Conservation (phyloP, 92 coral and sea anemone genomes). For the Phenganax marumi region DNA sequence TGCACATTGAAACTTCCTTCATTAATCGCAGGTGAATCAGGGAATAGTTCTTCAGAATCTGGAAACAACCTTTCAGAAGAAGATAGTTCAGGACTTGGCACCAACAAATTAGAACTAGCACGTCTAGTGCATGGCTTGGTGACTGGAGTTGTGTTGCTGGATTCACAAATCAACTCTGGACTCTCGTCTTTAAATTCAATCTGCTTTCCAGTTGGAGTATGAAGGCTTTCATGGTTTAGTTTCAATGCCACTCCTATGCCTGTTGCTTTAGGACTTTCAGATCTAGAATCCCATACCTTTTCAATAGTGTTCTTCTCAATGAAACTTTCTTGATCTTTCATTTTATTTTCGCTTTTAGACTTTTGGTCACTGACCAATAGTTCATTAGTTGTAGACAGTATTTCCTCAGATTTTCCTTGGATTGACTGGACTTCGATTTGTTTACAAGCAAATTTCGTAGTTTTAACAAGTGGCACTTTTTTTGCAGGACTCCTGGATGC, state of each 20-base stretch:
- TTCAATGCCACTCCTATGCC: not conserved
- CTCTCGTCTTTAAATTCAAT: slow-evolving; percentile 9
- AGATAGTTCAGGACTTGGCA: slow-evolving; percentile 32
- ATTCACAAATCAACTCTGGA: slow-evolving; percentile 32
- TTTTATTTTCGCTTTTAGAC: not conserved
- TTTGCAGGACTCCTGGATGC: not conserved
- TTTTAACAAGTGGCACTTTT: not conserved
- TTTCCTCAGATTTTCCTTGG: not conserved
- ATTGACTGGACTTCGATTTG: not conserved
- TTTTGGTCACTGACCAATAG: not conserved
- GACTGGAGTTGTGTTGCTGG: not conserved
- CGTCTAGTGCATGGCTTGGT: not conserved
- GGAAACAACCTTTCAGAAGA: slow-evolving; percentile 34
- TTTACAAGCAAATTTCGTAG: not conserved
- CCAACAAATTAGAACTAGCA: not conserved
- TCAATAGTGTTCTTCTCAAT: not conserved
- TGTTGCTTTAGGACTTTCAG: not conserved
- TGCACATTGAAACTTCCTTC: not conserved
- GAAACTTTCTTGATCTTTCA: not conserved
- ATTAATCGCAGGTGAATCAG: not conserved
- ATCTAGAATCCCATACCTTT: not conserved
- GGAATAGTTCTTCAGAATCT: not conserved
- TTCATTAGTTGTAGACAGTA: not conserved
- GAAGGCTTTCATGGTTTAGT: not conserved
- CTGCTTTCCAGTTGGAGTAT: not conserved